Conservation (phyloP, 2,113 vertebrate species). For the Clarias batrachus region DNA sequence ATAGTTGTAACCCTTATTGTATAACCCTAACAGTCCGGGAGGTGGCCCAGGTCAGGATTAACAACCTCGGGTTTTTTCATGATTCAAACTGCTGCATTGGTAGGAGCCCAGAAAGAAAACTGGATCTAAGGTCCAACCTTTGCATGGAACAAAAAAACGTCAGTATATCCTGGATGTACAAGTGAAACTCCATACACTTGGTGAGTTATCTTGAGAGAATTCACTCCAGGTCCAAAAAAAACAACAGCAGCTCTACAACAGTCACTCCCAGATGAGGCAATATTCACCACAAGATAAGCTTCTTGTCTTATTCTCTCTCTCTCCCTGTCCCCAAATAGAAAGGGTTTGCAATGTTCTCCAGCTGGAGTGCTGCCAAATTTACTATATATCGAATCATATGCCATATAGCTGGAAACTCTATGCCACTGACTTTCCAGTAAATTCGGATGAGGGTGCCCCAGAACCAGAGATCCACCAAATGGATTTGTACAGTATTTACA, state of each 20-base stretch:
- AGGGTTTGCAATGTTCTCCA: neutral
- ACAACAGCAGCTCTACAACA: neutral
- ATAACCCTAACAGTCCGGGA: neutral
- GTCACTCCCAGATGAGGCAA: slow-evolving; percentile 1
- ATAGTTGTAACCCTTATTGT: neutral
- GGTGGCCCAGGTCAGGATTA: neutral
- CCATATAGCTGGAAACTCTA: neutral
- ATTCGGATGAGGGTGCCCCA: neutral
- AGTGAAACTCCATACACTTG: neutral
- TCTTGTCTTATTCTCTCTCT: neutral
- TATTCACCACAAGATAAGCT: slow-evolving; percentile 5
- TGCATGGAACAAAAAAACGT: neutral
- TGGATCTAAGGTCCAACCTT: neutral
- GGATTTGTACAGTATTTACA: too few species aligned
- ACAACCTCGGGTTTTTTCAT: neutral
- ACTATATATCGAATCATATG: neutral
- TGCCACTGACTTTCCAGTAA: neutral
- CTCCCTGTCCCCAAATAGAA: neutral
- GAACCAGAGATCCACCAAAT: neutral
- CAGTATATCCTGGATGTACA: neutral
- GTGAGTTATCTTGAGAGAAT: slow-evolving; percentile 14
- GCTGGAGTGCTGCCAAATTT: neutral
- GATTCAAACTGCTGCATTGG: neutral
- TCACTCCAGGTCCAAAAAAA: slow-evolving; percentile 8
- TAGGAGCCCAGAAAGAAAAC: slow-evolving; percentile 8